A percentile compares a stretch with the other conserved stretches of the same genome.
These are phyloP conservation scores for Oostethus manadensis DNA, from an alignment of 2,113 vertebrate species.

Conservation along the genomic window DNA sequence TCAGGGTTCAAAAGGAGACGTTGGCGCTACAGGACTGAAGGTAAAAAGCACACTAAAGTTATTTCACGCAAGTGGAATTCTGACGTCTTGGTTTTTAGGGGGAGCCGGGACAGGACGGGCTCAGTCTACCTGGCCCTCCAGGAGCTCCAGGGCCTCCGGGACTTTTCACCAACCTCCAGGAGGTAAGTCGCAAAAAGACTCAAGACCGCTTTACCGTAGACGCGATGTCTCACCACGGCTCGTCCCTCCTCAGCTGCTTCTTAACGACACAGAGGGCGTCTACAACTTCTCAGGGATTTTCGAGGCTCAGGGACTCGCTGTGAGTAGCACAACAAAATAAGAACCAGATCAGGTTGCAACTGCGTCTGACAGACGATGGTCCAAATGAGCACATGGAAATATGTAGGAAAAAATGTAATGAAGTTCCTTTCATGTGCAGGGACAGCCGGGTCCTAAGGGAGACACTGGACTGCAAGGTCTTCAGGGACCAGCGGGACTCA, in stretches of 20 bases:
- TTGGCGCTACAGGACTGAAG: constrained; percentile 81
- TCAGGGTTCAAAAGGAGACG: constrained; percentile 82
- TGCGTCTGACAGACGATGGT: neutral
- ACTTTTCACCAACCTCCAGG: constrained; percentile 70
- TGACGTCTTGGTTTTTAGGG: constrained; percentile 70
- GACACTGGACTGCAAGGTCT: constrained; percentile 50
- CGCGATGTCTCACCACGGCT: neutral
- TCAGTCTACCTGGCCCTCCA: constrained; percentile 75
- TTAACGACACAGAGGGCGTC: constrained; percentile 78
- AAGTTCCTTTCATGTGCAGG: constrained; percentile 25
- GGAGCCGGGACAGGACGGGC: constrained; percentile 77
- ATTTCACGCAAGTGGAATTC: too few relatives aligned
- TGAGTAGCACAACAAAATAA: constrained; percentile 28
- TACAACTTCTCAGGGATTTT: constrained; percentile 79
- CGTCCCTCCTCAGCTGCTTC: constrained; percentile 69
- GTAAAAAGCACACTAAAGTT: constrained; percentile 50
- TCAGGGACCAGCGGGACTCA: constrained; percentile 76
- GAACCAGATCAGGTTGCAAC: neutral
- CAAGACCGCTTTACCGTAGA: neutral
- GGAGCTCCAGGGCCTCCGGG: constrained; percentile 87
- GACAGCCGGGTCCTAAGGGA: constrained; percentile 1
- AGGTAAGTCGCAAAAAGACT: constrained; percentile 65
- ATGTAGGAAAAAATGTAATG: neutral
- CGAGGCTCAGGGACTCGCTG: constrained; percentile 45
- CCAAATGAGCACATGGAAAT: too few relatives aligned